Percentiles rank a stretch among this genome's conserved stretches.
Evolutionary conservation across 2,888 invertebrate genomes (phyloP).

Genomic region (Cantharis rustica): DNA sequence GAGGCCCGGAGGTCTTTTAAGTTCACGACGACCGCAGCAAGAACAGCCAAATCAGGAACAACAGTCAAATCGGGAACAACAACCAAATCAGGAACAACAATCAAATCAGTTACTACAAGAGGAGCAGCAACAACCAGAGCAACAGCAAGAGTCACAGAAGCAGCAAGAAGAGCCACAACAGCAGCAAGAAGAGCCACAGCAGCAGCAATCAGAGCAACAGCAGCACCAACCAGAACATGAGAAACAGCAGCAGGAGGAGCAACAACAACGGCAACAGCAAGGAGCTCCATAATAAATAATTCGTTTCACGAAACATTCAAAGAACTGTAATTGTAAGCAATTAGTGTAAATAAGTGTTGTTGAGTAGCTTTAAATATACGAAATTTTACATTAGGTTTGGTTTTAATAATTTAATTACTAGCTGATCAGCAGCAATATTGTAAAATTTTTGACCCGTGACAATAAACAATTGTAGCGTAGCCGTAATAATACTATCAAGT

Average conservation of each 20-base stretch:
- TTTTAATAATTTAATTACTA: background rate
- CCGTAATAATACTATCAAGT: too few species aligned
- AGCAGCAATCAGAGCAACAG: background rate
- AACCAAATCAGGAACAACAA: background rate
- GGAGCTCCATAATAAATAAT: background rate
- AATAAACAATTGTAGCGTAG: too few species aligned
- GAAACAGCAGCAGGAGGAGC: constrained; percentile 10
- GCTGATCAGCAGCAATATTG: too few species aligned
- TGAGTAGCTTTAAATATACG: constrained; percentile 13
- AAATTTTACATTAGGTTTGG: constrained; percentile 6
- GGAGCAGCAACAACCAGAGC: background rate
- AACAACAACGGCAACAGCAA: constrained; percentile 11
- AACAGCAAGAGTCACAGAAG: background rate
- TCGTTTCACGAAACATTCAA: background rate
- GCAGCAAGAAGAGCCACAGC: background rate
- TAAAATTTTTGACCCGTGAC: too few species aligned
- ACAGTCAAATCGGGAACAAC: background rate
- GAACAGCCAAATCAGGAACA: background rate
- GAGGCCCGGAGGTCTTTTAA: constrained; percentile 58
- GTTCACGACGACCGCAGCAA: constrained; percentile 8
- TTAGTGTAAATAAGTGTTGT: constrained; percentile 21
- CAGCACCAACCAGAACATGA: background rate
- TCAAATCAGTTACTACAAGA: background rate
- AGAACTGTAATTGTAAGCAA: constrained; percentile 4
- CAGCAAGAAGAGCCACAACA: background rate